A percentile compares a stretch with the other conserved stretches of the same genome.
Conservation (phyloP, 2,113 vertebrate species). For the Mobula birostris region DNA sequence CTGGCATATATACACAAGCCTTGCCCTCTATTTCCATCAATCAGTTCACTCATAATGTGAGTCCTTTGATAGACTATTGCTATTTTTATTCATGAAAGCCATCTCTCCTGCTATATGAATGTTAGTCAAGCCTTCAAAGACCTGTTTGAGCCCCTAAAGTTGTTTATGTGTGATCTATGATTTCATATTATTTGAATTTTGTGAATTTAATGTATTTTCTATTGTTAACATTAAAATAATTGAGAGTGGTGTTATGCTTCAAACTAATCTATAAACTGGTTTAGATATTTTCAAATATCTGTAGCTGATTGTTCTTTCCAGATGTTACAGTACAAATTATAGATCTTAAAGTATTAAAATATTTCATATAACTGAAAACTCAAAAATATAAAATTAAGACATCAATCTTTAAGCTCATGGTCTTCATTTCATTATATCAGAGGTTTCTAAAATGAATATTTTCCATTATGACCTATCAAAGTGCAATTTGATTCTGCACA, state of each 20-base stretch:
- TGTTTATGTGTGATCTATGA: slow-evolving; percentile 5
- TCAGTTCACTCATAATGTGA: slow-evolving; percentile 38
- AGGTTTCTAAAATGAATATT: slow-evolving; percentile 9
- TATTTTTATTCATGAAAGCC: slow-evolving; percentile 37
- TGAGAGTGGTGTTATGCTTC: not conserved
- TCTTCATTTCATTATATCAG: not conserved
- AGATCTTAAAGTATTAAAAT: slow-evolving; percentile 5
- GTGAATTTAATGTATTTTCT: slow-evolving; percentile 28
- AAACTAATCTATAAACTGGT: not conserved
- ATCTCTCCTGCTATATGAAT: slow-evolving; percentile 30
- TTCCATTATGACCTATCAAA: not conserved
- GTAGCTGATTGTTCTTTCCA: not conserved
- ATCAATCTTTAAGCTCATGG: not conserved
- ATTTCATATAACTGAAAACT: not conserved
- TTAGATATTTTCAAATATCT: not conserved
- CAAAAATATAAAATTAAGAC: not conserved
- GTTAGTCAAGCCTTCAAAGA: slow-evolving; percentile 10
- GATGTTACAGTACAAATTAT: not conserved
- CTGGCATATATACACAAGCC: slow-evolving; percentile 37
- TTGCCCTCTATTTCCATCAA: slow-evolving; percentile 38
- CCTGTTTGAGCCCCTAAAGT: not conserved
- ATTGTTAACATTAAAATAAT: slow-evolving; percentile 27
- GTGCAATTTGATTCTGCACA: slow-evolving; percentile 1
- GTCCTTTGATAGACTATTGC: slow-evolving; percentile 38
- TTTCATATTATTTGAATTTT: slow-evolving; percentile 32